phyloP scores from a whole-genome alignment of 1,140 invertebrate genomes.

The Riptortus pedestris region DNA sequence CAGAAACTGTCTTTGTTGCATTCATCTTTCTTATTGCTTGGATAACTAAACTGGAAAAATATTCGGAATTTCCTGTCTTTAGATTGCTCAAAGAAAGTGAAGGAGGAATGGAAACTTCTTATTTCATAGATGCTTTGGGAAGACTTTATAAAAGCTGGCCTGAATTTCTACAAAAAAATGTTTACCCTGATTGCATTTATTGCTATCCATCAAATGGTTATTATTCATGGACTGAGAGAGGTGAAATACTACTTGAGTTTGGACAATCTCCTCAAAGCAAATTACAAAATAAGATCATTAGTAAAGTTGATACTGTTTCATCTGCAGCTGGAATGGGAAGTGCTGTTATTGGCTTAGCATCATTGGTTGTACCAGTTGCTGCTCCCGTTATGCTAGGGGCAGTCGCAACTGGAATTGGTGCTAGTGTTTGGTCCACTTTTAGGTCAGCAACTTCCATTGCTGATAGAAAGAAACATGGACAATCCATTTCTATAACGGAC shows the following conservation, averaged over 20 bases:
- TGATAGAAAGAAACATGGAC: not conserved
- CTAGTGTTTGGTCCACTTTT: not conserved
- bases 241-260: not conserved
- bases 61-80: not conserved
- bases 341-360: not conserved
- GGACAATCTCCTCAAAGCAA: not conserved
- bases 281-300: not conserved
- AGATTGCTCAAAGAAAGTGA: not conserved
- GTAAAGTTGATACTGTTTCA: not conserved
- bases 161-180: not conserved
- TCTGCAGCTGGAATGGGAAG: not conserved
- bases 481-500: not conserved
- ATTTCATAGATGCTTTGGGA: not conserved
- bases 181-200: not conserved
- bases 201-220: constrained; percentile 2
- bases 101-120: not conserved
- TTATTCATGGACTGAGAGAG: not conserved
- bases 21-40: constrained; percentile 6
- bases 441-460: not conserved
- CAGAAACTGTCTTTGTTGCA: not conserved
- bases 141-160: not conserved
- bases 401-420: not conserved
- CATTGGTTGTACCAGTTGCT: not conserved
- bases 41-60: not conserved
- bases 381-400: not conserved